Evolutionary conservation across 1,140 invertebrate species (phyloP).

Genomic region (Grapholita molesta): DNA sequence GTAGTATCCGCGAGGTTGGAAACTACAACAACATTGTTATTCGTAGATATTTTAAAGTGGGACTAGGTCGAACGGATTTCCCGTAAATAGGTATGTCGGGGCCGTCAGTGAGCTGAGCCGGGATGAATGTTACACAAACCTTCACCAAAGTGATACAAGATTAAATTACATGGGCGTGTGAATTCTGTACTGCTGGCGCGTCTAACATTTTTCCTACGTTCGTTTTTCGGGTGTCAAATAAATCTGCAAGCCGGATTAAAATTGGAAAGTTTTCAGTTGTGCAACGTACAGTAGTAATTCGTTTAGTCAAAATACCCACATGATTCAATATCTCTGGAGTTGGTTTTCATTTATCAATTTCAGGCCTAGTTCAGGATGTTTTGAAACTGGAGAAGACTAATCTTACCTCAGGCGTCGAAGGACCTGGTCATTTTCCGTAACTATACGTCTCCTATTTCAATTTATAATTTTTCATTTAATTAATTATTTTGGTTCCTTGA

Average conservation of each 20-base stretch:
- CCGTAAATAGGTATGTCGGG: not conserved
- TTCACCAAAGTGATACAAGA: slow-evolving; percentile 62
- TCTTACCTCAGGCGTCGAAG: too few species aligned
- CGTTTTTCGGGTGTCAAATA: slow-evolving; percentile 66
- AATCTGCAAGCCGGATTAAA: slow-evolving; percentile 59
- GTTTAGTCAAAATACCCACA: too few species aligned
- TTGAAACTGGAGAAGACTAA: too few species aligned
- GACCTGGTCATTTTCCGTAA: too few species aligned
- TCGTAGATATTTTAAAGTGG: slow-evolving; percentile 10
- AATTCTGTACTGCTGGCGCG: slow-evolving; percentile 31
- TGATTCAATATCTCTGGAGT: too few species aligned
- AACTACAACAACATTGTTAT: slow-evolving; percentile 21
- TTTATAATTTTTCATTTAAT: too few species aligned
- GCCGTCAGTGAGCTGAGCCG: not conserved
- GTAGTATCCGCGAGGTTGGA: slow-evolving; percentile 21
- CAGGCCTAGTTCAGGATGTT: too few species aligned
- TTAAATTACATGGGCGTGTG: slow-evolving; percentile 55
- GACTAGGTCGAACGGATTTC: not conserved
- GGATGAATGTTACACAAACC: slow-evolving; percentile 44
- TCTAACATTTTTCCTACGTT: slow-evolving; percentile 50
- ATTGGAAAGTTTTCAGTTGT: slow-evolving; percentile 52
- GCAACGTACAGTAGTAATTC: slow-evolving; percentile 10
- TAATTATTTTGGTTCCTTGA: too few species aligned
- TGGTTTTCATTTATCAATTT: too few species aligned
- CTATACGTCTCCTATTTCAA: too few species aligned